phyloP scores from a whole-genome alignment of 2,888 invertebrate species.

The Pycnomerus fuliginosus region DNA sequence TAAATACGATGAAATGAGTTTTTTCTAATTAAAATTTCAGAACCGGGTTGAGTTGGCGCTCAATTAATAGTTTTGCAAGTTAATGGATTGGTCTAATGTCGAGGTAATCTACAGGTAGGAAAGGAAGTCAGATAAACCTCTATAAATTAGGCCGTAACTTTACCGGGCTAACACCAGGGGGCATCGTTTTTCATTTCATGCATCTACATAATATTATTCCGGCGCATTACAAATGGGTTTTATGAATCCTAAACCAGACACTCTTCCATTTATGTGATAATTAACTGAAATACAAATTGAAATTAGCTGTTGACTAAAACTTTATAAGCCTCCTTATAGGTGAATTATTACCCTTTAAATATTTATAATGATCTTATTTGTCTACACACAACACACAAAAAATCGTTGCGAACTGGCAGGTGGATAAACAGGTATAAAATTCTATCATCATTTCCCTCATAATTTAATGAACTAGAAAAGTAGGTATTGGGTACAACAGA shows the following conservation, averaged over 20 bases:
- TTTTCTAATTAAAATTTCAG: conserved; percentile 18
- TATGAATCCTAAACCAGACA: conserved; percentile 37
- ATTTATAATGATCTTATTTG: conserved; percentile 29
- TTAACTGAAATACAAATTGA: conserved; percentile 45
- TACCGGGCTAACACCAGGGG: conserved; percentile 35
- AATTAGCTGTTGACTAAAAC: conserved; percentile 41
- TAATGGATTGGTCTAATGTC: conserved; percentile 19
- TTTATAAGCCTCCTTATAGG: conserved; percentile 33
- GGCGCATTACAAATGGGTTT: conserved; percentile 37
- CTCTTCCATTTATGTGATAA: conserved; percentile 45
- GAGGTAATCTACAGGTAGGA: conserved; percentile 36
- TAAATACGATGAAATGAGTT: neutral
- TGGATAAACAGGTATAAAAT: conserved; percentile 20
- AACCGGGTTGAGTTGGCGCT: conserved; percentile 2
- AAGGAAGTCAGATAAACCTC: conserved; percentile 38
- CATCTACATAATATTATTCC: conserved; percentile 43
- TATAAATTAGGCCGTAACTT: conserved; percentile 42
- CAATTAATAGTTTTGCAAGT: conserved; percentile 23
- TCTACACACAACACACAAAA: conserved; percentile 17
- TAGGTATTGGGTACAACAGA: too few relatives aligned
- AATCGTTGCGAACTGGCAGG: conserved; percentile 13
- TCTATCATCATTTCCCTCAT: too few relatives aligned
- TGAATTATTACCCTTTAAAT: conserved; percentile 31
- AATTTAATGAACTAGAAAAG: too few relatives aligned
- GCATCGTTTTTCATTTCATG: conserved; percentile 43